phyloP scores from a whole-genome alignment of 2,113 vertebrate genomes.

The Microtus richardsoni region DNA sequence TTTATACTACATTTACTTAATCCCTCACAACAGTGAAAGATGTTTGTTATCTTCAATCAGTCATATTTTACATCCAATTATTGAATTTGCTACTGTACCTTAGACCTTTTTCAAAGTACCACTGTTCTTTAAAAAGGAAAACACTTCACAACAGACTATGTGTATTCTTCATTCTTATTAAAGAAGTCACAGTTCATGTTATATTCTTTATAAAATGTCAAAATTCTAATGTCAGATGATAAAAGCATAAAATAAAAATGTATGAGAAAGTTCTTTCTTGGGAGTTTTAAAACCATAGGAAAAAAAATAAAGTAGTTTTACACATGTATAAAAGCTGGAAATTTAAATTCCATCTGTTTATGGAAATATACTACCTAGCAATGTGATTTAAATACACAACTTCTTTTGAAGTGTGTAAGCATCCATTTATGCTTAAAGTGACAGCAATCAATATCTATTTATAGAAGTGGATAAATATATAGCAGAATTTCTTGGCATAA shows the following conservation, averaged over 20 bases:
- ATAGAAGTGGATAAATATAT: not conserved
- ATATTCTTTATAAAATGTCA: slow-evolving; percentile 80
- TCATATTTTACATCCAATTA: slow-evolving; percentile 60
- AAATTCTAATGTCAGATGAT: slow-evolving; percentile 45
- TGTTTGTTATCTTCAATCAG: slow-evolving; percentile 60
- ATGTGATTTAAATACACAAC: slow-evolving; percentile 54
- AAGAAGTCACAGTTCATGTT: slow-evolving; percentile 76
- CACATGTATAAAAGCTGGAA: not conserved
- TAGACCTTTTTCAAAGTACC: slow-evolving; percentile 57
- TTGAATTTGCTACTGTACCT: slow-evolving; percentile 70
- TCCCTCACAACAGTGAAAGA: slow-evolving; percentile 72
- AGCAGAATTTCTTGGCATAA: not conserved
- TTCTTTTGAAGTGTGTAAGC: not conserved
- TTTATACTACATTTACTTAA: slow-evolving; percentile 66
- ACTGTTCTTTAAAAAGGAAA: not conserved
- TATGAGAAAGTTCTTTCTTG: slow-evolving; percentile 7
- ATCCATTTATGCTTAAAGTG: not conserved
- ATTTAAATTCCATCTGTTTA: slow-evolving; percentile 11
- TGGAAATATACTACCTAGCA: slow-evolving; percentile 31
- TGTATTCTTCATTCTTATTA: slow-evolving; percentile 66
- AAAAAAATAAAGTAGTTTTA: slow-evolving; percentile 50
- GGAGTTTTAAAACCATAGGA: slow-evolving; percentile 64
- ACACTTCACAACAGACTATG: slow-evolving; percentile 64
- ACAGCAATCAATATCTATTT: not conserved
- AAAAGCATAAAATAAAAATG: slow-evolving; percentile 67